Percentiles rank a stretch among this genome's conserved stretches.
Evolutionary conservation across 2,888 invertebrate genomes (phyloP).

Genomic region (Callosobruchus maculatus): DNA sequence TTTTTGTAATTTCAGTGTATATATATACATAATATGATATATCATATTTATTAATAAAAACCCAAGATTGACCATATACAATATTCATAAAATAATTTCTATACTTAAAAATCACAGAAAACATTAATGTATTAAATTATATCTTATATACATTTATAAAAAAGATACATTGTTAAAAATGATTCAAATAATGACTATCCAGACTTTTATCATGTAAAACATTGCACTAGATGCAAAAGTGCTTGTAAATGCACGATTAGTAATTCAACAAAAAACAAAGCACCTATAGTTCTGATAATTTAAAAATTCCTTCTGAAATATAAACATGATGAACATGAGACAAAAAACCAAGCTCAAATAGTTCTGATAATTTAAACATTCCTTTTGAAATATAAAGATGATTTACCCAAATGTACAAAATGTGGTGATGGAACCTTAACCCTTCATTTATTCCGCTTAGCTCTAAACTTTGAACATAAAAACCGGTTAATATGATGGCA

Average conservation of each 20-base stretch:
- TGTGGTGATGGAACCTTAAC: no score
- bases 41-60: neutral
- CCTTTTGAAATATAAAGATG: no score
- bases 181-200: neutral
- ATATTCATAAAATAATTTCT: neutral
- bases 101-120: neutral
- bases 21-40: no score
- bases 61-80: neutral
- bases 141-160: neutral
- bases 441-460: no score
- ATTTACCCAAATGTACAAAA: no score
- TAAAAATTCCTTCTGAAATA: neutral
- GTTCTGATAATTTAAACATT: no score
- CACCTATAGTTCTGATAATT: neutral
- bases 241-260: neutral
- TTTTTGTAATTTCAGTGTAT: no score
- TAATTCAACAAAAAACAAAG: neutral
- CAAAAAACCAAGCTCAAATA: no score
- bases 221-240: neutral
- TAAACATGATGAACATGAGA: neutral
- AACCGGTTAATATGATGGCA: no score
- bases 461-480: no score
- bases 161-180: neutral
- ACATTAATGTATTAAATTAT: no score
- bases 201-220: neutral